A percentile compares a stretch with the other conserved stretches of the same genome.
These are phyloP conservation scores for Rhodeus uyekii DNA, from an alignment of 2,797 vertebrate genomes.

Conservation along the genomic window DNA sequence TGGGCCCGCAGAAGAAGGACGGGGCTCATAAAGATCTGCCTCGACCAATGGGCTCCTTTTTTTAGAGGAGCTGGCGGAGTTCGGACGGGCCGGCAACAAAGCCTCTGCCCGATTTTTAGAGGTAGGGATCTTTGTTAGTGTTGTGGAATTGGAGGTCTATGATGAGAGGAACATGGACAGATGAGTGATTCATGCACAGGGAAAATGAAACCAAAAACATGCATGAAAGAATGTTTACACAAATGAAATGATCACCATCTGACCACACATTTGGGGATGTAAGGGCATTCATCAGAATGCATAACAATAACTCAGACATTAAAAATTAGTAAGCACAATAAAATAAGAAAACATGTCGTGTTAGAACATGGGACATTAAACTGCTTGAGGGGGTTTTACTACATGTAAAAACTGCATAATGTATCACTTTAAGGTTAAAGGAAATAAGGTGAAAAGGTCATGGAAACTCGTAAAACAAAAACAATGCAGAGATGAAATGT, in stretches of 20 bases:
- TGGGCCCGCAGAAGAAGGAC: constrained; percentile 76
- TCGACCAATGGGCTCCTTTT: constrained; percentile 73
- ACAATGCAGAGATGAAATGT: background rate
- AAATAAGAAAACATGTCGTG: background rate
- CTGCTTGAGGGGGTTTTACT: background rate
- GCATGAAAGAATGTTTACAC: constrained; percentile 1
- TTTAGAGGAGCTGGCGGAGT: constrained; percentile 76
- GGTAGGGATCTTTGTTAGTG: constrained; percentile 89
- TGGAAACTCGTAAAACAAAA: constrained; percentile 14
- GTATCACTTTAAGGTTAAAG: background rate
- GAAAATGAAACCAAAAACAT: constrained; percentile 53
- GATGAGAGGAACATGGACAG: constrained; percentile 60
- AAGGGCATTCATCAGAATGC: constrained; percentile 61
- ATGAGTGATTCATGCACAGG: constrained; percentile 49
- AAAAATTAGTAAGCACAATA: background rate
- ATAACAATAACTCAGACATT: constrained; percentile 1
- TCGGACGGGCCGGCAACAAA: constrained; percentile 75
- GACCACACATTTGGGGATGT: constrained; percentile 55
- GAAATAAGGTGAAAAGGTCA: background rate
- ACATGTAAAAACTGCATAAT: too few relatives aligned
- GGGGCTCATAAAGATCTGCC: constrained; percentile 74
- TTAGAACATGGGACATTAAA: background rate
- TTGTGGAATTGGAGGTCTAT: constrained; percentile 80
- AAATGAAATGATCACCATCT: constrained; percentile 36
- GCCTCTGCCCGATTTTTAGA: constrained; percentile 76